phyloP scores from a whole-genome alignment of 2,113 vertebrate genomes.

The Scortum barcoo region DNA sequence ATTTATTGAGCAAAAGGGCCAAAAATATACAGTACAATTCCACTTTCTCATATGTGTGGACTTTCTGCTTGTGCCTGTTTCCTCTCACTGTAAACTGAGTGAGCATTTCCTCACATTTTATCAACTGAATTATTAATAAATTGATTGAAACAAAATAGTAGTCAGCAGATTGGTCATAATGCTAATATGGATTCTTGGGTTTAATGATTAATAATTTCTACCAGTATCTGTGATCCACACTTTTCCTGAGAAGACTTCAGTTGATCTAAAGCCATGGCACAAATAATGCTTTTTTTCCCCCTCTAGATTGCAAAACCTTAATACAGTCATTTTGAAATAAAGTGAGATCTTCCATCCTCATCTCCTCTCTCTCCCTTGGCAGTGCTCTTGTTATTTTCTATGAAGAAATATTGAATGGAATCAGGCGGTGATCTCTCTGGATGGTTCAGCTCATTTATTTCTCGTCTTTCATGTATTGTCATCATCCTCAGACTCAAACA shows the following conservation, averaged over 20 bases:
- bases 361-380: not conserved
- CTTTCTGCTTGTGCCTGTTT: too few relatives aligned
- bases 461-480: constrained; percentile 58
- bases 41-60: not conserved
- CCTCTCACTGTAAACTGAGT: too few relatives aligned
- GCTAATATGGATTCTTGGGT: too few relatives aligned
- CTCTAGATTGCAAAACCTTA: not conserved
- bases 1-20: too few relatives aligned
- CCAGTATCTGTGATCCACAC: too few relatives aligned
- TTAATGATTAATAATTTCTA: too few relatives aligned
- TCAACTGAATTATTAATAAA: too few relatives aligned
- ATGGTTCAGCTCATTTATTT: constrained; percentile 19
- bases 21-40: too few relatives aligned
- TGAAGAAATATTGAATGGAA: not conserved
- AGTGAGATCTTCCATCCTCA: not conserved
- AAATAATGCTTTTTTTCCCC: not conserved
- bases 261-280: not conserved
- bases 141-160: too few relatives aligned
- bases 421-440: constrained; percentile 22
- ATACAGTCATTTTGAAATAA: not conserved
- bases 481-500: constrained; percentile 32
- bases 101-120: too few relatives aligned
- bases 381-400: not conserved
- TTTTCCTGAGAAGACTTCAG: not conserved
- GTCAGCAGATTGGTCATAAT: too few relatives aligned